phyloP scores from a whole-genome alignment of 2,113 vertebrate genomes.

The Mystacornis crossleyi region DNA sequence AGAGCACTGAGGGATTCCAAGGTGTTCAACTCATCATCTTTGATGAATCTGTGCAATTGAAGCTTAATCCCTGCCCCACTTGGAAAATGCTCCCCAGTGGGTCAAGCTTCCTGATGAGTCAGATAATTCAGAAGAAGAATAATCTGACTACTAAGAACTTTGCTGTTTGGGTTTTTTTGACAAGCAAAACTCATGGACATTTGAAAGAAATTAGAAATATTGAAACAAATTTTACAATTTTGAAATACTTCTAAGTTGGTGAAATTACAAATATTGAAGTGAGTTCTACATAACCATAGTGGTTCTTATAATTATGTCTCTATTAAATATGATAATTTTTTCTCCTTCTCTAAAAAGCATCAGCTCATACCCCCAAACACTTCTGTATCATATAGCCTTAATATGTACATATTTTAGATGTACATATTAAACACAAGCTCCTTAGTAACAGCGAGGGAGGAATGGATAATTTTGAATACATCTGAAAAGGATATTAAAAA shows the following conservation, averaged over 20 bases:
- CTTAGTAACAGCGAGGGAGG: background rate
- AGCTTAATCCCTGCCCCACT: slow-evolving; percentile 27
- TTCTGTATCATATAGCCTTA: background rate
- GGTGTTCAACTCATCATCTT: background rate
- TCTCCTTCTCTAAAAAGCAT: background rate
- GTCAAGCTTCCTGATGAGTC: slow-evolving; percentile 34
- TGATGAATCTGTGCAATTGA: slow-evolving; percentile 44
- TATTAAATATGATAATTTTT: background rate
- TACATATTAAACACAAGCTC: background rate
- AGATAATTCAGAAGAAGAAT: background rate
- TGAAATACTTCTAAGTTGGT: background rate
- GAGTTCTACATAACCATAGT: background rate
- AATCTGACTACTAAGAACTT: background rate
- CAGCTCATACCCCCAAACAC: background rate
- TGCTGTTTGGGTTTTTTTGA: background rate
- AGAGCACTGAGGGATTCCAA: slow-evolving; percentile 23
- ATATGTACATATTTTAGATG: background rate
- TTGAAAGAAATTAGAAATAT: background rate
- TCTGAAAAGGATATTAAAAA: background rate
- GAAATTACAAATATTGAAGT: background rate
- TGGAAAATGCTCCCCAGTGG: slow-evolving; percentile 20
- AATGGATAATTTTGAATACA: background rate
- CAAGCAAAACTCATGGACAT: background rate
- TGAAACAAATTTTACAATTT: background rate
- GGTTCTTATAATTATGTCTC: background rate